A percentile compares a stretch with the other conserved stretches of the same genome.
Conservation (phyloP, 2,888 invertebrate species). For the Sarcophaga caerulescens region DNA sequence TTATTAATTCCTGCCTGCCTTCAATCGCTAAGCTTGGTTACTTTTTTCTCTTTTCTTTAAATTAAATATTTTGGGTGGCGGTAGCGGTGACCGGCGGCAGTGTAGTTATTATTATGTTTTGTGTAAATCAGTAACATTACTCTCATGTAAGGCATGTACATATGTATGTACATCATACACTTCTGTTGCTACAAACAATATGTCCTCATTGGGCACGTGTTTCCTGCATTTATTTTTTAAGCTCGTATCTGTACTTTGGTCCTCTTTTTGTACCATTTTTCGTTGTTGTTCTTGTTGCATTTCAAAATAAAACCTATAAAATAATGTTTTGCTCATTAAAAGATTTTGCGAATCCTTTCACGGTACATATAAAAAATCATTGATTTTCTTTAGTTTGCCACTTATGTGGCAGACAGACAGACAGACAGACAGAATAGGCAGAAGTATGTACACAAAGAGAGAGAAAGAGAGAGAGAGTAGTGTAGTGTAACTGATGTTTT, state of each 20-base stretch:
- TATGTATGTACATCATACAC: conserved; percentile 12
- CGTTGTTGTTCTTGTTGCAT: not conserved
- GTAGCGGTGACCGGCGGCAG: conserved; percentile 39
- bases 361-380: conserved; percentile 65
- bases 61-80: conserved; percentile 35
- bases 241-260: not conserved
- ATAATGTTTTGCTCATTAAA: conserved; percentile 61
- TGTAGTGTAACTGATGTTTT: conserved; percentile 38
- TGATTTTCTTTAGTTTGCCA: conserved; percentile 60
- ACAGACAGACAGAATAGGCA: not conserved
- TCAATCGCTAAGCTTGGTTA: conserved; percentile 33
- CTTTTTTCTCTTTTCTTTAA: conserved; percentile 9
- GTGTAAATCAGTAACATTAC: not conserved
- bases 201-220: conserved; percentile 67
- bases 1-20: conserved; percentile 61
- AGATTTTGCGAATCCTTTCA: conserved; percentile 57
- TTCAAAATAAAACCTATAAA: conserved; percentile 39
- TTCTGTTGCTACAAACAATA: conserved; percentile 59
- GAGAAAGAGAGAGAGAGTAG: not conserved
- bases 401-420: conserved; percentile 27
- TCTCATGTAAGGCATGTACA: not conserved
- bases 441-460: not conserved
- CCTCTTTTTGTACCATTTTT: no score
- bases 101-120: not conserved
- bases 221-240: conserved; percentile 45